These are phyloP conservation scores for Schizopygopsis malacanthus DNA, from an alignment of 2,797 vertebrate genomes.

Conservation along the genomic window DNA sequence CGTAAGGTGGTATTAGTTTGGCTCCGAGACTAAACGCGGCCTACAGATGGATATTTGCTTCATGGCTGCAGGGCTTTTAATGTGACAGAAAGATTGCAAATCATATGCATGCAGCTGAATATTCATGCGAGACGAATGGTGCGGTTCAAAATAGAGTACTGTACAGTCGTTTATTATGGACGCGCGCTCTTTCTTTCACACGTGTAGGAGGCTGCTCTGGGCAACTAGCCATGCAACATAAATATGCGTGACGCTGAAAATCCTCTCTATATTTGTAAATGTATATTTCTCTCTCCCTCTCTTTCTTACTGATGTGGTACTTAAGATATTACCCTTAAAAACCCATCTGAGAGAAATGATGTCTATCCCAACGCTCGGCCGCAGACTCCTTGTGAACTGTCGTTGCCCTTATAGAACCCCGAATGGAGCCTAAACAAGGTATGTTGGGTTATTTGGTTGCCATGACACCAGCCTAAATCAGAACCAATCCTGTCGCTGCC, in stretches of 20 bases:
- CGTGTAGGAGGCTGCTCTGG: slow-evolving; percentile 78
- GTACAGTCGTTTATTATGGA: slow-evolving; percentile 64
- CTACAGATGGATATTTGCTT: slow-evolving; percentile 55
- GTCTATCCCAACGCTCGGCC: slow-evolving; percentile 61
- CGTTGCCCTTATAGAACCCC: slow-evolving; percentile 76
- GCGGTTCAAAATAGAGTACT: slow-evolving; percentile 69
- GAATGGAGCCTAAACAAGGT: slow-evolving; percentile 79
- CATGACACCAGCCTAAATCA: slow-evolving; percentile 81
- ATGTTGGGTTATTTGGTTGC: slow-evolving; percentile 79
- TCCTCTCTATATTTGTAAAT: slow-evolving; percentile 54
- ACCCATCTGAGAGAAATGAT: slow-evolving; percentile 62
- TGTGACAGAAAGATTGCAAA: slow-evolving; percentile 57
- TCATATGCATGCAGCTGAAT: slow-evolving; percentile 63
- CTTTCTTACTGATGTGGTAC: slow-evolving; percentile 18
- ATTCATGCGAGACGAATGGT: slow-evolving; percentile 62
- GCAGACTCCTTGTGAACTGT: slow-evolving; percentile 70
- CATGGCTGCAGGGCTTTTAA: slow-evolving; percentile 34
- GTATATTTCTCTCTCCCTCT: slow-evolving; percentile 24
- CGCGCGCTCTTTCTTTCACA: slow-evolving; percentile 57
- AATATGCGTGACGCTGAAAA: slow-evolving; percentile 75
- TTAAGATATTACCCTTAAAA: slow-evolving; percentile 15
- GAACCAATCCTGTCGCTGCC: slow-evolving; percentile 75
- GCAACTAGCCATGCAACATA: slow-evolving; percentile 79
- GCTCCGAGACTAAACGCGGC: slow-evolving; percentile 1
- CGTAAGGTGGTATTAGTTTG: slow-evolving; percentile 37